phyloP scores from a whole-genome alignment of 2,113 vertebrate genomes.

The Aegithalos caudatus region DNA sequence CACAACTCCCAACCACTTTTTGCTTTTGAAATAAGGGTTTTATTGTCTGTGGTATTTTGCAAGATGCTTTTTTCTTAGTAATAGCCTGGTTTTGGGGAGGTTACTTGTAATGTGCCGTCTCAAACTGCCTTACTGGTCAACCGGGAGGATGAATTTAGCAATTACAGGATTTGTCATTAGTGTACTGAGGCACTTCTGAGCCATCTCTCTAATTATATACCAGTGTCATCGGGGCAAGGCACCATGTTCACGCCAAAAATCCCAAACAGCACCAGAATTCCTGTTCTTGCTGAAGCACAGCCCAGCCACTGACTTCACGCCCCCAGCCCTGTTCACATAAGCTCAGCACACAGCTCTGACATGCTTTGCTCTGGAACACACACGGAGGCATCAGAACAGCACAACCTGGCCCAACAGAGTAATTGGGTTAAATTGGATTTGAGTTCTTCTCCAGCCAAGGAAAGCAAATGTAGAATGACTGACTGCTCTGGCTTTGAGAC shows the following conservation, averaged over 20 bases:
- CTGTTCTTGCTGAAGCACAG: background rate
- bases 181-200: background rate
- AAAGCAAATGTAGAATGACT: background rate
- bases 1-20: background rate
- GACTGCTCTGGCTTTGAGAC: background rate
- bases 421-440: background rate
- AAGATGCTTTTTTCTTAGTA: background rate
- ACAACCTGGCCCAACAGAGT: background rate
- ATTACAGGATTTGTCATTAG: background rate
- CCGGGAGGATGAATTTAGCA: background rate
- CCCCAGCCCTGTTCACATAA: background rate
- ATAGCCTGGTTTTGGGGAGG: background rate
- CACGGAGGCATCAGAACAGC: background rate
- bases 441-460: background rate
- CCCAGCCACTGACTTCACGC: background rate
- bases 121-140: background rate
- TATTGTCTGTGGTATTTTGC: background rate
- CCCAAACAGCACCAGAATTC: background rate
- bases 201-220: background rate
- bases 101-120: background rate
- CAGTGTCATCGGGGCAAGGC: background rate
- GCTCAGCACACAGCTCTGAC: background rate
- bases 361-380: background rate
- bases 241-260: background rate
- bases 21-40: background rate